Percentiles rank a stretch among this genome's conserved stretches.
phyloP scores from a whole-genome alignment of 2,113 vertebrate species.

The Pica pica region DNA sequence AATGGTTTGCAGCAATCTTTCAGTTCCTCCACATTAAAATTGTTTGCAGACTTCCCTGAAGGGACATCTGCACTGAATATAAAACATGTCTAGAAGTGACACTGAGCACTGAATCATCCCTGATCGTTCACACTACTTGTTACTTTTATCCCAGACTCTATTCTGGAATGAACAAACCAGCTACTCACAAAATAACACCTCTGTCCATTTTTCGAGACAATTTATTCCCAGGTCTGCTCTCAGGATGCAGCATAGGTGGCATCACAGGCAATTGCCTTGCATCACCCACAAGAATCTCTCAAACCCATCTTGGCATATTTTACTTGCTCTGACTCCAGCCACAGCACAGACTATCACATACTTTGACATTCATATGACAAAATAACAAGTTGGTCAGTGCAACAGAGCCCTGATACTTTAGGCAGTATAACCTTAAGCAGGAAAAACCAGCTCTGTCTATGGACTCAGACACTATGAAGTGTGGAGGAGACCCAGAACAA shows the following conservation, averaged over 20 bases:
- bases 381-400: background rate
- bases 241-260: background rate
- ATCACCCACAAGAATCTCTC: background rate
- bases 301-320: background rate
- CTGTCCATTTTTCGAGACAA: background rate
- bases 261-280: background rate
- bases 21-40: background rate
- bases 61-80: background rate
- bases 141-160: background rate
- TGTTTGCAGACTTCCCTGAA: background rate
- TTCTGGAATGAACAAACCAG: background rate
- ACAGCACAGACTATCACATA: background rate
- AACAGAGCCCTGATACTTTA: background rate
- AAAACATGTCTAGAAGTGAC: background rate
- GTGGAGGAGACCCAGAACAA: background rate
- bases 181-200: background rate
- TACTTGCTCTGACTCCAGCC: background rate
- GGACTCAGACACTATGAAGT: background rate
- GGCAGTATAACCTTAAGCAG: background rate
- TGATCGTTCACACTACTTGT: background rate
- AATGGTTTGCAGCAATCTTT: background rate
- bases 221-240: background rate
- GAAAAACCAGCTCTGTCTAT: background rate
- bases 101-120: background rate
- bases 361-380: background rate